These are phyloP conservation scores for Cherax destructor DNA, from an alignment of 1,140 invertebrate species.

Conservation along the genomic window DNA sequence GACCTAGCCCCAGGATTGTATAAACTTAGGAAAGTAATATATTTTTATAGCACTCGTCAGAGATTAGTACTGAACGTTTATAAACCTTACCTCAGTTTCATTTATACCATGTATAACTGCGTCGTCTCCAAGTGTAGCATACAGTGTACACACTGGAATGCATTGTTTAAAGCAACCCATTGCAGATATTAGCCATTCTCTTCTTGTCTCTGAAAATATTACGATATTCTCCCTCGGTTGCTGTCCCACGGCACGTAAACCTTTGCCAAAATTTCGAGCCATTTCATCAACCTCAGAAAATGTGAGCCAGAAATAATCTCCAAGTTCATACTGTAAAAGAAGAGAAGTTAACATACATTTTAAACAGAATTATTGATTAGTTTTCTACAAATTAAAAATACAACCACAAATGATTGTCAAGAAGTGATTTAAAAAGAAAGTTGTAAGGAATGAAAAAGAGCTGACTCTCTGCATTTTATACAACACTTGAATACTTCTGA, in stretches of 20 bases:
- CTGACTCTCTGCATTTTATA: too few species aligned
- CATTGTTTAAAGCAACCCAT: slow-evolving; percentile 96
- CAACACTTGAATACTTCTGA: too few species aligned
- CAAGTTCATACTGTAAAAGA: slow-evolving; percentile 83
- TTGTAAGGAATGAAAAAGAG: too few species aligned
- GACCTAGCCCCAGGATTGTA: too few species aligned
- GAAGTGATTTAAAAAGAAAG: too few species aligned
- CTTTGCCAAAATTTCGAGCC: slow-evolving; percentile 86
- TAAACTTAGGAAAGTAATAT: too few species aligned
- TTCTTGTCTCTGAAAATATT: slow-evolving; percentile 97
- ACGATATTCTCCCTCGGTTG: slow-evolving; percentile 85
- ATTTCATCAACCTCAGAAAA: slow-evolving; percentile 87
- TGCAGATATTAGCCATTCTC: slow-evolving; percentile 97
- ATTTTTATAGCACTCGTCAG: too few species aligned
- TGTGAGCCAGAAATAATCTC: slow-evolving; percentile 93
- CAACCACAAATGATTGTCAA: too few species aligned
- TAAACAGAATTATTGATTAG: background rate
- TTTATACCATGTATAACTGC: slow-evolving; percentile 96
- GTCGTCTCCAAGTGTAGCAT: slow-evolving; percentile 97
- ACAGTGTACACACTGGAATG: slow-evolving; percentile 94
- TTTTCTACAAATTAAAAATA: background rate
- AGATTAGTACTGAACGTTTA: too few species aligned
- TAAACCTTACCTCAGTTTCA: slow-evolving; percentile 89
- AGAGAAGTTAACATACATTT: background rate
- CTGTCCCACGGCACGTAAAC: slow-evolving; percentile 82